A percentile compares a stretch with the other conserved stretches of the same genome.
Evolutionary conservation across 2,888 invertebrate species (phyloP).

Genomic region (Artemia sinica): DNA sequence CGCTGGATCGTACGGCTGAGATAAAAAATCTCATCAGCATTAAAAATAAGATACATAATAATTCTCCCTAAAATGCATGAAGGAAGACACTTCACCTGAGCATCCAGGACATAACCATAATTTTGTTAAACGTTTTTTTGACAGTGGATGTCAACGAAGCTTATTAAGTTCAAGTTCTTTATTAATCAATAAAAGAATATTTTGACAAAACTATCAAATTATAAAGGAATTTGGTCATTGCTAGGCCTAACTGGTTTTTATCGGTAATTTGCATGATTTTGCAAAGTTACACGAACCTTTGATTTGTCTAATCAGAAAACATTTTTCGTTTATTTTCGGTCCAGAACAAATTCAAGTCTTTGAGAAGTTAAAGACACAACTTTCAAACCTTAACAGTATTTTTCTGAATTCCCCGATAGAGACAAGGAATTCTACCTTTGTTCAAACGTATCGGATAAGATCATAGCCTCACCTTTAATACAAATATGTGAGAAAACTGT

Average conservation of each 20-base stretch:
- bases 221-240: not conserved
- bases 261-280: not conserved
- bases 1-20: too few species aligned
- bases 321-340: not conserved
- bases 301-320: not conserved
- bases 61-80: too few species aligned
- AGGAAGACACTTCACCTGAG: too few species aligned
- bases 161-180: too few species aligned
- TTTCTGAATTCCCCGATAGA: not conserved
- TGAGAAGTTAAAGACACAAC: not conserved
- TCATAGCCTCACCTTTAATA: not conserved
- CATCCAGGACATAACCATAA: too few species aligned
- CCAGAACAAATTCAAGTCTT: conserved; percentile 8
- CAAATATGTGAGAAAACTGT: not conserved
- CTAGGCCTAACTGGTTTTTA: conserved; percentile 4
- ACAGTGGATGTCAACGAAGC: too few species aligned
- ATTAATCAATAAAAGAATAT: too few species aligned
- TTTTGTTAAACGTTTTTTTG: too few species aligned
- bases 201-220: too few species aligned
- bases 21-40: too few species aligned
- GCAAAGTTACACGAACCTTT: not conserved
- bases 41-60: too few species aligned
- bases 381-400: not conserved
- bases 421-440: not conserved
- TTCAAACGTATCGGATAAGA: not conserved